Evolutionary conservation across 2,888 invertebrate genomes (phyloP), one percentile per base, ranked within the genome.

Genomic region (Osmoderma eremita): DNA sequence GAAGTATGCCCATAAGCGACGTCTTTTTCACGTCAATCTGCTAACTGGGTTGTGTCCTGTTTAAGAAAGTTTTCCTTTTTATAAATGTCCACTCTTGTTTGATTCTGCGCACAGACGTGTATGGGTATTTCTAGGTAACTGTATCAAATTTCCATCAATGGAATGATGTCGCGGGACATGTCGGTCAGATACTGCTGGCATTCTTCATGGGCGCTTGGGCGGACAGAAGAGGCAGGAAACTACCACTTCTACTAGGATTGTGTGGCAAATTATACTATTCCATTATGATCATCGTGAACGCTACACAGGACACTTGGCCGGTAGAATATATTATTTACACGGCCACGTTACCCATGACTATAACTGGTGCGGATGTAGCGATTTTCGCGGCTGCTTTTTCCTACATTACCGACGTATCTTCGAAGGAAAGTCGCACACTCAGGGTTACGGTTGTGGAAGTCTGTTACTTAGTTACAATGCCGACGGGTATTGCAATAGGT

Each of bases 191-290:
- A 18, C 77, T 93, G 1, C 80, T 94, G 39, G 92, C 93, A 0
- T 85, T 94, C 65, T 93, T 93, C 78, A 83, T 93, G 69, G 94
- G 94, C 0, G 88, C 93, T 0, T 94, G 93, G 86, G 93, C 92
- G 64, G 94, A 94, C 78, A 88, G 89, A 70, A 84, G 92, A 1
- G 94, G 94, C 0, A 91, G 83, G 58, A 94, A 94, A 79, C 79
- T 90, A 39, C 90, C 92, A 0, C 78, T 94, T 2, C 79, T 94
- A 0, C 83, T 91, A 39, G 94, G 93, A 0, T 80, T 94, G 5
- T 65, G 86, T 0, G 93, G 93, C 13, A 93, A 93, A 81, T 82
- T 92, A 0, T 87, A 89, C 72, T 93, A 91, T 77, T 93, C 93
- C 0, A 73, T 85, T 1, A 91, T 92, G 90, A 84, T 93, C 24